A percentile compares a stretch with the other conserved stretches of the same genome.
phyloP scores from a whole-genome alignment of 2,113 vertebrate genomes.

The Polypterus senegalus region DNA sequence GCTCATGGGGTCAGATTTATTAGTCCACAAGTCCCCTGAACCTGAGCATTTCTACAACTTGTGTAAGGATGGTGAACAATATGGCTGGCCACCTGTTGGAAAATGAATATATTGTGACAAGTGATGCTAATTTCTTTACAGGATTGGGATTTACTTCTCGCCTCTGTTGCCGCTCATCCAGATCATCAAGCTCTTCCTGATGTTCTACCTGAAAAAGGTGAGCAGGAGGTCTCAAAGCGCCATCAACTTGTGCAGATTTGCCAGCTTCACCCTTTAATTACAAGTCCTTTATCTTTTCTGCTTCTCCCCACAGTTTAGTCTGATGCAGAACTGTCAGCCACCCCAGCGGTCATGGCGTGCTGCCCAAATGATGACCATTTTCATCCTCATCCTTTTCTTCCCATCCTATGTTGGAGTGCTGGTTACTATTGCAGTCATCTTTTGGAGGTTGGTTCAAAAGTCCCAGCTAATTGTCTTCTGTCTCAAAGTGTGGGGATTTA shows the following conservation, averaged over 20 bases:
- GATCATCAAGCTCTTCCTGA: conserved; percentile 63
- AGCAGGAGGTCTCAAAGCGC: conserved; percentile 5
- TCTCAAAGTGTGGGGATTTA: too few relatives aligned
- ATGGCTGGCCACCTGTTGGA: too few relatives aligned
- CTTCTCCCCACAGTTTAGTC: conserved; percentile 55
- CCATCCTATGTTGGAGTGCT: conserved; percentile 73
- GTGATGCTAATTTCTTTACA: conserved; percentile 26
- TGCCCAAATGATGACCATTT: conserved; percentile 80
- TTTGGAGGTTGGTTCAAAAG: conserved; percentile 68
- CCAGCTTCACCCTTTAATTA: not conserved
- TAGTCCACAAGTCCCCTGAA: too few relatives aligned
- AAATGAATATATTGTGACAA: not conserved
- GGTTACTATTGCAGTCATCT: conserved; percentile 55
- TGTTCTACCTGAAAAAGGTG: conserved; percentile 90
- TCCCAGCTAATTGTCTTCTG: not conserved
- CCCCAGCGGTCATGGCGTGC: conserved; percentile 69
- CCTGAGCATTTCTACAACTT: too few relatives aligned
- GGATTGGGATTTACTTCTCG: conserved; percentile 89
- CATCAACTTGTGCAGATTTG: not conserved
- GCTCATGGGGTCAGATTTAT: too few relatives aligned
- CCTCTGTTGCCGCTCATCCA: conserved; percentile 84
- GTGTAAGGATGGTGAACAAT: too few relatives aligned
- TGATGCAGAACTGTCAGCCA: conserved; percentile 81
- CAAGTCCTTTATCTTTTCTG: conserved; percentile 1
- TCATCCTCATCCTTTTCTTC: conserved; percentile 76